Evolutionary conservation across 2,888 invertebrate genomes (phyloP).

Genomic region (Marronus borbonicus): DNA sequence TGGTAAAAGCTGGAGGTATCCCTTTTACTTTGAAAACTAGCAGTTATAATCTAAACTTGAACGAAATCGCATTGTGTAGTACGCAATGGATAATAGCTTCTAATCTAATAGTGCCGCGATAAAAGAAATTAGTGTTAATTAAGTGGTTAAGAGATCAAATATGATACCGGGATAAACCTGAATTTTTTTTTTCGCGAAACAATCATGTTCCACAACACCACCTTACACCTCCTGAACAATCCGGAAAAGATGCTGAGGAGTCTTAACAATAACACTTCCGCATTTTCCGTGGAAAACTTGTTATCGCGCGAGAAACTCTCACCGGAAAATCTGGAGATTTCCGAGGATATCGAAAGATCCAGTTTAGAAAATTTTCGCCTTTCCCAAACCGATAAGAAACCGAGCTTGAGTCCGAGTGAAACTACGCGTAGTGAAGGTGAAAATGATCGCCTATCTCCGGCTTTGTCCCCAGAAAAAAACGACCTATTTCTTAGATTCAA

Average conservation of each 20-base stretch:
- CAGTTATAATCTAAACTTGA: constrained; percentile 49
- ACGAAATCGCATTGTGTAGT: neutral
- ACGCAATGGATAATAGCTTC: too few relatives aligned
- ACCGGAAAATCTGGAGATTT: constrained; percentile 62
- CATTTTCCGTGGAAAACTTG: constrained; percentile 69
- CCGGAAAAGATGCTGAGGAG: constrained; percentile 68
- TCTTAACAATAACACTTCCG: constrained; percentile 65
- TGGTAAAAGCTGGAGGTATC: constrained; percentile 20
- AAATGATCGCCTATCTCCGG: constrained; percentile 61
- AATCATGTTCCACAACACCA: constrained; percentile 67
- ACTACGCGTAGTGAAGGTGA: constrained; percentile 50
- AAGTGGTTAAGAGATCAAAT: neutral
- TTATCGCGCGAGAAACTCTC: constrained; percentile 66
- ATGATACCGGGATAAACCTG: too few relatives aligned
- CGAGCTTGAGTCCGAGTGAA: constrained; percentile 23
- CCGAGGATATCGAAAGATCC: constrained; percentile 47
- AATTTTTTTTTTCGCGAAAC: neutral
- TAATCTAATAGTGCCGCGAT: too few relatives aligned
- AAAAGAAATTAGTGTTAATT: too few relatives aligned
- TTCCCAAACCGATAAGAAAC: constrained; percentile 23
- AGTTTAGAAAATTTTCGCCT: constrained; percentile 35
- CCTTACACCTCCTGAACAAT: constrained; percentile 64
- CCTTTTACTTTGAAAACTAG: constrained; percentile 43
- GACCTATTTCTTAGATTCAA: constrained; percentile 66
- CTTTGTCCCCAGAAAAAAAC: constrained; percentile 61